Evolutionary conservation across 2,888 invertebrate species (phyloP), one percentile per base, ranked within the genome.

Genomic region (Drosophila cracens): DNA sequence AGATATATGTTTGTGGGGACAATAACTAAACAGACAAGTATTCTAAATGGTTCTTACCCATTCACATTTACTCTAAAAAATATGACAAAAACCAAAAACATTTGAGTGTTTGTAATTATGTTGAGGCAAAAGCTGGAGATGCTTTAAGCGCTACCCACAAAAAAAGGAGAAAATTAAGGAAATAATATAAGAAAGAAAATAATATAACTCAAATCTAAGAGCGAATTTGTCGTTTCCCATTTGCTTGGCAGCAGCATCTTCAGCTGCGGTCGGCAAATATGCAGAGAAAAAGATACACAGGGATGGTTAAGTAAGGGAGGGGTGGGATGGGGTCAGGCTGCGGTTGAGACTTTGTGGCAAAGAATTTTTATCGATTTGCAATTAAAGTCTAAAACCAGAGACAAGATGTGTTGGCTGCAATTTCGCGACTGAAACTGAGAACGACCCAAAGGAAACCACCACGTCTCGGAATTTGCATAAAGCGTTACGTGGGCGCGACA

Each of bases 311-410:
- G 54, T 58, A 31, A 10, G 58, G 51, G 52, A 60, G 48, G 54
- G 18, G 25, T 13, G n/a, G 56, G 25, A 51, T 7, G 16, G 25
- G 54, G 48, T 33, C 54, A 54, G 53, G 10, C 33, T 27, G 54
- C 18, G 27, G 38, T 56, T 21, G 27, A 38, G 53, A 57, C n/a
- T 27, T n/a, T 49, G n/a, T 10, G 43, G 29, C 31, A 25, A 18
- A 27, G 27, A 56, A 29, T 38, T 27, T 36, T 10, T 87, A 84
- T 83, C 87, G 83, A 82, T 83, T 84, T 76, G 40, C 74, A 59
- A 74, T 79, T 87, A 82, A 87, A 82, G 87, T 74, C 64, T 64
- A 27, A 54, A 53, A 6, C 16, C 53, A 16, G 18, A 18, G 36
- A 5, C 53, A 53, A 53, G 46, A 46, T 46, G 46, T 46, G 21